These are phyloP conservation scores for Dugesia japonica DNA, from an alignment of 2,888 invertebrate species.

Conservation along the genomic window DNA sequence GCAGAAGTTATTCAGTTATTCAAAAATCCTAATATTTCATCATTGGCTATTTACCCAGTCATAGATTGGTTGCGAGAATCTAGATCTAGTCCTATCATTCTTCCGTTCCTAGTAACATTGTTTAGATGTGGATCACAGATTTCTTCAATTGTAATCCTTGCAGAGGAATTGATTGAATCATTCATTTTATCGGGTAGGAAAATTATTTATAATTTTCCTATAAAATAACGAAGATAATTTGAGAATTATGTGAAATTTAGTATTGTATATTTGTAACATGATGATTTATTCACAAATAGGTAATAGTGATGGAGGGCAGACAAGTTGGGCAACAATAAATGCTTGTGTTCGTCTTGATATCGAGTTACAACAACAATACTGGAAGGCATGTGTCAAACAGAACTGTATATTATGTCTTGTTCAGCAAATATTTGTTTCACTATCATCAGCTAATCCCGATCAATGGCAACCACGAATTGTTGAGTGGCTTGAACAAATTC, in stretches of 20 bases:
- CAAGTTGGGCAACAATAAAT: background rate
- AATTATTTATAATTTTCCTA: no score
- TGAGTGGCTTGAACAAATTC: background rate
- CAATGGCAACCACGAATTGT: background rate
- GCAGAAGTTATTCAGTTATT: background rate
- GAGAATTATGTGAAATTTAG: no score
- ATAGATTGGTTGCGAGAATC: background rate
- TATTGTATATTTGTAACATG: no score
- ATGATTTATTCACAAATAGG: background rate
- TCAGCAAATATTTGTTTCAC: background rate
- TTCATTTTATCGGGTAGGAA: background rate
- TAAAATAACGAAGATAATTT: no score
- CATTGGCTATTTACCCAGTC: background rate
- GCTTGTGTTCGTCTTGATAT: background rate
- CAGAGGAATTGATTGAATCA: background rate
- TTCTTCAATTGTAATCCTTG: background rate
- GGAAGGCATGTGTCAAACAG: slow-evolving; percentile 1
- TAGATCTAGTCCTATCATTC: background rate
- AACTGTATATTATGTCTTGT: background rate
- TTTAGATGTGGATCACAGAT: background rate
- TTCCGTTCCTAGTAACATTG: background rate
- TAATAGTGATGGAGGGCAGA: background rate
- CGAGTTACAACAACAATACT: background rate
- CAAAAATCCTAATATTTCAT: background rate
- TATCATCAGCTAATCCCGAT: background rate